Conservation (phyloP, 2,797 vertebrate genomes). For the Crypturellus tataupa region DNA sequence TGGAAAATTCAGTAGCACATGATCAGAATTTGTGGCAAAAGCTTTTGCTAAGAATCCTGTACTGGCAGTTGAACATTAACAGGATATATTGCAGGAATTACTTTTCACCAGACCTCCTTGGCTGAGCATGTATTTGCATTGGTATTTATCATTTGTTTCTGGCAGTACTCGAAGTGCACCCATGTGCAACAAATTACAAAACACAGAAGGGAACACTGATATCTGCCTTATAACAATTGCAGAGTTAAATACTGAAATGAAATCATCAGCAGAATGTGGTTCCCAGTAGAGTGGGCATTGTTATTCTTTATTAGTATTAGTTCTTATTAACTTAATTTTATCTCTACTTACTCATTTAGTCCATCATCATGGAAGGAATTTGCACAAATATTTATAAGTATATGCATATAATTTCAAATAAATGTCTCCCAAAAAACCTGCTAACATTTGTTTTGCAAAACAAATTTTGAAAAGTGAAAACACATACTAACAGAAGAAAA, state of each 20-base stretch:
- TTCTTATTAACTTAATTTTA: conserved; percentile 27
- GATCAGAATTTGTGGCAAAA: conserved; percentile 8
- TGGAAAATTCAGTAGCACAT: conserved; percentile 29
- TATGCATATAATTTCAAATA: not conserved
- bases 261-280: conserved; percentile 14
- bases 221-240: not conserved
- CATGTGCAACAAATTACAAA: conserved; percentile 9
- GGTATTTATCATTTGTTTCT: conserved; percentile 17
- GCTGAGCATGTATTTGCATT: not conserved
- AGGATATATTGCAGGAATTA: not conserved
- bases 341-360: not conserved
- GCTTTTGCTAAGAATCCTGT: conserved; percentile 8
- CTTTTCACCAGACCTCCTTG: conserved; percentile 29
- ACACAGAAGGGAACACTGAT: not conserved
- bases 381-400: conserved; percentile 27
- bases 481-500: not conserved
- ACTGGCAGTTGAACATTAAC: conserved; percentile 51
- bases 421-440: not conserved
- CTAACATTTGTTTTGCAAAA: not conserved
- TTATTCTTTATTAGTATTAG: not conserved
- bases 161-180: not conserved
- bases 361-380: not conserved
- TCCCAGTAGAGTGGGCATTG: not conserved
- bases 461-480: not conserved
- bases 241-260: conserved; percentile 11